Evolutionary conservation across 1,140 invertebrate species (phyloP), one percentile per base, ranked within the genome.

Genomic region (Drosophila bifasciata): DNA sequence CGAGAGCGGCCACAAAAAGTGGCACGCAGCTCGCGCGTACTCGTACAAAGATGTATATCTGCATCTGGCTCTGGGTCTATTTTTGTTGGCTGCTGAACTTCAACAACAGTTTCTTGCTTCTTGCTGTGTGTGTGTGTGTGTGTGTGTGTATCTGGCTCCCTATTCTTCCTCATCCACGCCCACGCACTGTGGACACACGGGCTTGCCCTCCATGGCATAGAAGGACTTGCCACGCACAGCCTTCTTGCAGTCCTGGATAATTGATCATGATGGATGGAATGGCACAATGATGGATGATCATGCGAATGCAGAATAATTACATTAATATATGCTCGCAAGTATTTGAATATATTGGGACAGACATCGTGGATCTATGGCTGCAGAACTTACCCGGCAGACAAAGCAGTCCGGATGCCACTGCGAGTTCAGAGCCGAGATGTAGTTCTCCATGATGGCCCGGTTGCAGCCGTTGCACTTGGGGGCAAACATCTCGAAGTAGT

Each of bases 341-440:
- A 8, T 23, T 6, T 28, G 4, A n/a, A 28, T 2, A 2, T 6
- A 9, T 5, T 13, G 11, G 2, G 11, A 36, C 8, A 36, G 32
- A 13, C 32, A 36, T 13, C 32, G 5, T 13, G 32, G 11, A 4
- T 36, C 11, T 13, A 36, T 36, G 32, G 11, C 32, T 36, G 32
- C 11, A 36, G 32, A 25, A 94, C 96, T 94, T 95, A 99, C 98
- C 96, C 98, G 96, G 94, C 99, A 99, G 63, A 99, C 98, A 93
- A 99, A 99, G 92, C 99, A 99, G 91, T 99, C 97, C 9, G 98
- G 97, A 94, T 99, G 99, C 99, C 99, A 99, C 92, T 99, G 98
- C 59, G 96, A 95, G 92, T 98, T 99, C 46, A 99, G 93, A 11
- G 99, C 99, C 1, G 98, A 99, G 89, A 99, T 99, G 92, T 99